Evolutionary conservation across 1,140 invertebrate species (phyloP).

Genomic region (Drosophila takahashii): DNA sequence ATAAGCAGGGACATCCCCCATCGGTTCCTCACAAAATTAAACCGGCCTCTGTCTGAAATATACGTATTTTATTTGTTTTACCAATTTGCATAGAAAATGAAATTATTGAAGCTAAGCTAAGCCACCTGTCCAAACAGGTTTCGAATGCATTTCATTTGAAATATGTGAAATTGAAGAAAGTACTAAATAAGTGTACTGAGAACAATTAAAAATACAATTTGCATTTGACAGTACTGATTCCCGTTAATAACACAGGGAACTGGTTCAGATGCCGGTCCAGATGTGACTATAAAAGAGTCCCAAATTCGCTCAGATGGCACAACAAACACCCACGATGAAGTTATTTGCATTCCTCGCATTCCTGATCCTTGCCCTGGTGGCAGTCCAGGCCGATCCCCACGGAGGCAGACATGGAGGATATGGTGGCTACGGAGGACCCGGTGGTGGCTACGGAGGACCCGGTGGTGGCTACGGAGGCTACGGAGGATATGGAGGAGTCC

Average conservation of each 20-base stretch:
- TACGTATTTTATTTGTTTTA: conserved; percentile 18
- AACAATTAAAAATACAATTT: conserved; percentile 22
- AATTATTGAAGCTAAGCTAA: conserved; percentile 2
- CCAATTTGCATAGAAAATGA: conserved; percentile 8
- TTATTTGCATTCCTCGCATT: conserved; percentile 13
- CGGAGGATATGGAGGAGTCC: not conserved
- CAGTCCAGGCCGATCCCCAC: conserved; percentile 15
- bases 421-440: not conserved
- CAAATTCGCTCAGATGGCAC: conserved; percentile 9
- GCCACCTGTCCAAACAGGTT: conserved; percentile 12
- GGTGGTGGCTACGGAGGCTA: not conserved
- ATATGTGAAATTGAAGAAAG: not conserved
- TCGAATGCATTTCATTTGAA: not conserved
- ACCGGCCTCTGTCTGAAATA: not conserved
- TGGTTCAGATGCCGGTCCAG: conserved; percentile 2
- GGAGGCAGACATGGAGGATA: not conserved
- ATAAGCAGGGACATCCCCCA: conserved; percentile 1
- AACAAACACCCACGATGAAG: conserved; percentile 32
- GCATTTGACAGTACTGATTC: conserved; percentile 1
- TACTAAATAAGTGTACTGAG: conserved; percentile 16
- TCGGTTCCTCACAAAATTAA: not conserved
- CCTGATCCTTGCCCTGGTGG: conserved; percentile 19
- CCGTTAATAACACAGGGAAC: conserved; percentile 13
- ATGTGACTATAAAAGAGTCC: conserved; percentile 45
- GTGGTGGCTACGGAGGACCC: not conserved